Conservation (phyloP, 2,888 invertebrate genomes). For the Sepioteuthis lessoniana region DNA sequence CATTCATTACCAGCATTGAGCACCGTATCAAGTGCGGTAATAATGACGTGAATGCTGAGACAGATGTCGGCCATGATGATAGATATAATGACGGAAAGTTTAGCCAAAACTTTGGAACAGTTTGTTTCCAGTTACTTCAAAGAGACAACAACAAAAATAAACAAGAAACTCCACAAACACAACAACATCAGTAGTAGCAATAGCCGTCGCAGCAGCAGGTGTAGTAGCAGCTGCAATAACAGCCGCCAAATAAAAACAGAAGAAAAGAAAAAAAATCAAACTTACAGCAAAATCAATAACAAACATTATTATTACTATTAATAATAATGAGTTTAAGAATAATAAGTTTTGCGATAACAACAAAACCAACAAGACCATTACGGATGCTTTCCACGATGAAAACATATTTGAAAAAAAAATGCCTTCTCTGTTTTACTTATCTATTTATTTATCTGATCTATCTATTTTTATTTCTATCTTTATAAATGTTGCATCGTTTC, state of each 20-base stretch:
- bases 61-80: not conserved
- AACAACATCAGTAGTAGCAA: not conserved
- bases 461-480: not conserved
- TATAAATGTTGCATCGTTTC: not conserved
- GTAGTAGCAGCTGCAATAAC: too few relatives aligned
- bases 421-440: not conserved
- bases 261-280: not conserved
- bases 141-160: not conserved
- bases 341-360: not conserved
- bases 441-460: not conserved
- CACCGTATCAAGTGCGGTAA: not conserved
- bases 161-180: not conserved
- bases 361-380: not conserved
- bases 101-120: not conserved
- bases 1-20: not conserved
- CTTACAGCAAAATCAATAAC: not conserved
- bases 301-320: not conserved
- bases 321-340: not conserved
- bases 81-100: not conserved
- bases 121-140: not conserved
- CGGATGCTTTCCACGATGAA: not conserved
- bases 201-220: too few relatives aligned
- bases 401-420: not conserved
- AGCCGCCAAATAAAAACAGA: not conserved
- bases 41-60: not conserved